These are phyloP conservation scores for Ceriagrion tenellum DNA, from an alignment of 2,888 invertebrate genomes.

Conservation along the genomic window DNA sequence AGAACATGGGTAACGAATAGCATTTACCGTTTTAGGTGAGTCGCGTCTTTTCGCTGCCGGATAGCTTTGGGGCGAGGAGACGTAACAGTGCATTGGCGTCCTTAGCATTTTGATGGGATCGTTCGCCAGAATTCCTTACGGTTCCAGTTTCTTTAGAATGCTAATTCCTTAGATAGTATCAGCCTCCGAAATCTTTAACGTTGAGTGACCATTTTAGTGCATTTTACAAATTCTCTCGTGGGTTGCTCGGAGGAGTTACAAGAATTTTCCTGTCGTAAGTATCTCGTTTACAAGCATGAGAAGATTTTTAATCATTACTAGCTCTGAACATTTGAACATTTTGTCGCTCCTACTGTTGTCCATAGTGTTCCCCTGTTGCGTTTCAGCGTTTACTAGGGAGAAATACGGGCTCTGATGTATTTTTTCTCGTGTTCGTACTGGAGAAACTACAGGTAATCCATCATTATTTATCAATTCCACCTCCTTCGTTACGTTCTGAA, in stretches of 20 bases:
- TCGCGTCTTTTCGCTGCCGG: background rate
- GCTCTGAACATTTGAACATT: too few species aligned
- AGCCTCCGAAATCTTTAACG: background rate
- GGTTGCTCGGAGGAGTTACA: background rate
- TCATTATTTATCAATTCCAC: too few species aligned
- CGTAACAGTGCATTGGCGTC: background rate
- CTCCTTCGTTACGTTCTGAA: too few species aligned
- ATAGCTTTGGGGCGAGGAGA: background rate
- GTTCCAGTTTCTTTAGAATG: constrained; percentile 49
- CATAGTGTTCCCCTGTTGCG: too few species aligned
- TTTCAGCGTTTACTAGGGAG: too few species aligned
- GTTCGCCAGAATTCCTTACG: constrained; percentile 48
- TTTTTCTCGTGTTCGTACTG: too few species aligned
- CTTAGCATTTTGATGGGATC: constrained; percentile 42
- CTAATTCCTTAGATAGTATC: constrained; percentile 13
- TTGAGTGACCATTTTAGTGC: background rate
- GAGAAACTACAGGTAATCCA: too few species aligned
- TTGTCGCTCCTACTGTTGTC: too few species aligned
- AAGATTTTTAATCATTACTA: too few species aligned
- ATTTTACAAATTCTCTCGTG: background rate
- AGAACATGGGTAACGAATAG: background rate
- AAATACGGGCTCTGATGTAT: too few species aligned
- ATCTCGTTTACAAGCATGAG: too few species aligned
- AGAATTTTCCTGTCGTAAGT: too few species aligned
- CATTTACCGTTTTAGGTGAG: background rate